These are phyloP conservation scores for Atherinomorus stipes DNA, from an alignment of 2,113 vertebrate species.

Conservation along the genomic window DNA sequence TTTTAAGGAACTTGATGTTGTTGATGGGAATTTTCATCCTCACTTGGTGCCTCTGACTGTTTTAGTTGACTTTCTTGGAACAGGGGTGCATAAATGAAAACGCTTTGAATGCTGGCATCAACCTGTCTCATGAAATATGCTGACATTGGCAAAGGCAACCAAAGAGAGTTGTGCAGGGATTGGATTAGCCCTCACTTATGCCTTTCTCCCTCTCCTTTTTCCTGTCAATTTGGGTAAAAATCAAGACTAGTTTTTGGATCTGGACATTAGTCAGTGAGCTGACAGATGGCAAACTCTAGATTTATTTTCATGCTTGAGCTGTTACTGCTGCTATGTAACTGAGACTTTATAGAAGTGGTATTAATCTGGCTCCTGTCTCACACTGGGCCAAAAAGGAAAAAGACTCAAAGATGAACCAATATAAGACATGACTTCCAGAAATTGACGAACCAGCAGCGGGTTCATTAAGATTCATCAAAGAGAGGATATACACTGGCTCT, in stretches of 20 bases:
- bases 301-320: slow-evolving; percentile 69
- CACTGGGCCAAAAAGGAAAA: slow-evolving; percentile 58
- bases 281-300: slow-evolving; percentile 76
- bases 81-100: slow-evolving; percentile 10
- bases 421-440: slow-evolving; percentile 52
- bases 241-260: slow-evolving; percentile 65
- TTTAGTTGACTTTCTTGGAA: slow-evolving; percentile 8
- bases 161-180: slow-evolving; percentile 8
- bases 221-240: slow-evolving; percentile 76
- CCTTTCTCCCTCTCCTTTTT: not conserved
- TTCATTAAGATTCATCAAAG: slow-evolving; percentile 50
- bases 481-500: slow-evolving; percentile 6
- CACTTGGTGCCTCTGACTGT: not conserved
- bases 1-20: slow-evolving; percentile 2
- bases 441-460: slow-evolving; percentile 53
- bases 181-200: slow-evolving; percentile 7
- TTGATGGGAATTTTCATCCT: not conserved
- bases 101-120: slow-evolving; percentile 34
- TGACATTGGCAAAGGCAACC: slow-evolving; percentile 6
- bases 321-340: slow-evolving; percentile 62
- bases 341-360: slow-evolving; percentile 73
- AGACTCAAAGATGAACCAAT: slow-evolving; percentile 79
- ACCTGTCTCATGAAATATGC: slow-evolving; percentile 33
- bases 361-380: slow-evolving; percentile 74
- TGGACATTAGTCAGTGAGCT: slow-evolving; percentile 62